These are phyloP conservation scores for Casuarius casuarius DNA, from an alignment of 2,113 vertebrate genomes.

Conservation along the genomic window DNA sequence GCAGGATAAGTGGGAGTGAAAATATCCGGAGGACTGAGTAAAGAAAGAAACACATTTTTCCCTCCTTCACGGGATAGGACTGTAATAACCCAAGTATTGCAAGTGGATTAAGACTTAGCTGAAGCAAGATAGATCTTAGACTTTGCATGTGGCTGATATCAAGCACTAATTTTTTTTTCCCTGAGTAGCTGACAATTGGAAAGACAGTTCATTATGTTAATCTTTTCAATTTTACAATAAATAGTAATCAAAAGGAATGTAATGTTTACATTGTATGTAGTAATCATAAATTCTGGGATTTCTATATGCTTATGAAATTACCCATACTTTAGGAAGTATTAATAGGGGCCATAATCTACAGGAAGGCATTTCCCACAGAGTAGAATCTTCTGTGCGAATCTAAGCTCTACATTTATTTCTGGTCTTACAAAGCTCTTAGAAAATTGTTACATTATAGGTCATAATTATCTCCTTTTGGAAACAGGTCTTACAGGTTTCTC, in stretches of 20 bases:
- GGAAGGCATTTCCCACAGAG: not conserved
- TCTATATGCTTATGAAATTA: too few relatives aligned
- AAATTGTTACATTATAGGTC: not conserved
- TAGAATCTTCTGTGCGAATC: not conserved
- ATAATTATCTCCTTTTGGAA: not conserved
- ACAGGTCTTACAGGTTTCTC: not conserved
- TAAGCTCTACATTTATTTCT: not conserved
- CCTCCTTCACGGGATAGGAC: not conserved
- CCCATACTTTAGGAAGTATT: not conserved
- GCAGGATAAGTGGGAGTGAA: not conserved
- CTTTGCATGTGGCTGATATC: not conserved
- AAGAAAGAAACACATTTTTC: not conserved
- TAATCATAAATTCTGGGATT: not conserved
- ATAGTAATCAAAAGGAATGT: too few relatives aligned
- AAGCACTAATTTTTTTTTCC: not conserved
- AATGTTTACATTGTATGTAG: not conserved
- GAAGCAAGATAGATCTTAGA: not conserved
- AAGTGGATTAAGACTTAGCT: not conserved
- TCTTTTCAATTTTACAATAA: not conserved
- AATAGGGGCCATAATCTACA: not conserved
- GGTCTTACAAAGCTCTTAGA: not conserved
- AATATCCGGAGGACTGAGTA: not conserved
- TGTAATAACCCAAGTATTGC: not conserved
- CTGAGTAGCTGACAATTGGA: too few relatives aligned
- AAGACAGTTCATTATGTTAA: not conserved